Base-by-base conservation (phyloP, 2,113 vertebrate genomes). In the Barnardius zonarius region DNA sequence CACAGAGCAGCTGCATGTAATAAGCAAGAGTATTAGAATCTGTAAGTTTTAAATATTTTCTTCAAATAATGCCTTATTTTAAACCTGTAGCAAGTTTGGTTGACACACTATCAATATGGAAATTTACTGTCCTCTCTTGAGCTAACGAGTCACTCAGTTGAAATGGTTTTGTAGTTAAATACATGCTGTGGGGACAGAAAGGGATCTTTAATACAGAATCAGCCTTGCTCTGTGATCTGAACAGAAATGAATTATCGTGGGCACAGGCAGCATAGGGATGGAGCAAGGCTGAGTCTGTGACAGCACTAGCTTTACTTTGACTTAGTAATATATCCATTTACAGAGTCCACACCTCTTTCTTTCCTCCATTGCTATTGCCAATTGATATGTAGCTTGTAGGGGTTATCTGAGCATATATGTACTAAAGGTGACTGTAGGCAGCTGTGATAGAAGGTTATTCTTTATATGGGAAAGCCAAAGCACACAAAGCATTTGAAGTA, bases 211-310 rank as follows among this genome's bases (percentile, higher is more conserved):
- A 87, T 64, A 77, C 14, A 15, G 22, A 74, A 59, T 67, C 74
- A 95, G 31, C 68, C 64, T 92, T 94, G 48, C 30, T 89, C 49
- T 94, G 27, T 80, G 68, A 61, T 83, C 74, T 90, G 85, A 88
- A 79, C 41, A 82, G 88, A 90, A 91, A 87, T 87, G 51, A 94
- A 83, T 90, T 95, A 79, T 59, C 82, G 66, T 75, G 59, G 46
- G 54, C 62, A 72, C 33, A 75, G 79, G 51, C 43, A 68, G 75
- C 62, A 35, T 24, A 57, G 69, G 81, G 54, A 55, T 7, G 5
- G 68, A 96, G 77, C 64, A 94, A 92, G 89, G 64, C 70, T 91
- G 91, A 63, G 63, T n/a, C 68, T 72, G 62, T 61, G 78, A 83
- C 43, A 87, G 73, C 51, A 51, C 55, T 66, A 49, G 69, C 55